Evolutionary conservation across 2,888 invertebrate species (phyloP).

Genomic region (Plagiodera versicolora): DNA sequence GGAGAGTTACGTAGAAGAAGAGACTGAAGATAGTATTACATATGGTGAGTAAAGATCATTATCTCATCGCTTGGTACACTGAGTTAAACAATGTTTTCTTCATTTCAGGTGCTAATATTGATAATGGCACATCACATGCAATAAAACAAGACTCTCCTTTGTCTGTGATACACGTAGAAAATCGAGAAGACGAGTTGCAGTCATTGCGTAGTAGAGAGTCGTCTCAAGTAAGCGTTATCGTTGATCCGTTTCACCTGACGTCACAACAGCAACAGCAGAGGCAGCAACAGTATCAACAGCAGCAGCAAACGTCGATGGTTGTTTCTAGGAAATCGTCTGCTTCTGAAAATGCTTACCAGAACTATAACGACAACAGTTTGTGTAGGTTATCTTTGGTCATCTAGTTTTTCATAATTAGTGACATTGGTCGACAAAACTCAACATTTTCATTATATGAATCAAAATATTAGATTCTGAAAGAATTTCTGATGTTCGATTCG

Average conservation of each 20-base stretch:
- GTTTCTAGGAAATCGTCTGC: conserved; percentile 37
- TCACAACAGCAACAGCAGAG: conserved; percentile 35
- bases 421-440: too few species aligned
- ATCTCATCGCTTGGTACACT: too few species aligned
- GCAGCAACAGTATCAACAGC: conserved; percentile 21
- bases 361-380: conserved; percentile 34
- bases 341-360: conserved; percentile 27
- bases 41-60: conserved; percentile 26
- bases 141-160: conserved; percentile 54
- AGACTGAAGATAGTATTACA: conserved; percentile 34
- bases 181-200: conserved; percentile 50
- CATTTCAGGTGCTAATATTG: background rate
- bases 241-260: conserved; percentile 59
- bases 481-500: too few species aligned
- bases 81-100: too few species aligned
- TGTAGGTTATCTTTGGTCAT: background rate
- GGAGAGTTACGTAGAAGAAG: conserved; percentile 56
- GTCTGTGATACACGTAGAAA: conserved; percentile 55
- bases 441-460: too few species aligned
- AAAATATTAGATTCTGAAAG: too few species aligned
- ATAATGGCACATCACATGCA: conserved; percentile 37
- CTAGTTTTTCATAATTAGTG: too few species aligned
- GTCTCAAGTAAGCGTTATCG: conserved; percentile 58
- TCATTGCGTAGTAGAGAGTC: conserved; percentile 47
- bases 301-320: conserved; percentile 14